Conservation (phyloP, 2,888 invertebrate species). For the Ennomos quercinarius region DNA sequence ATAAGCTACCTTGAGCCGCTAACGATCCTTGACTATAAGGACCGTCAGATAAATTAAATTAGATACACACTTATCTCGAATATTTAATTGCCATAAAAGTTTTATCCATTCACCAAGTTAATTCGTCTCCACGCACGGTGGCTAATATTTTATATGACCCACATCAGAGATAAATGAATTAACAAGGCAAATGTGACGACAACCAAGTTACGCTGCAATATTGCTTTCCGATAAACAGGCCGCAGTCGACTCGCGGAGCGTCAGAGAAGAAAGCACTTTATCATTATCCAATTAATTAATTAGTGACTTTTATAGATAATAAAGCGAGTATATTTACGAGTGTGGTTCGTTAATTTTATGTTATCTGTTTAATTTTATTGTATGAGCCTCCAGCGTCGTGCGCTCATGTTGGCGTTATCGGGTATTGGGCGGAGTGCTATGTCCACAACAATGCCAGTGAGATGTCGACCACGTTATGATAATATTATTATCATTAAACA, state of each 20-base stretch:
- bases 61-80: conserved; percentile 25
- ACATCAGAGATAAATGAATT: conserved; percentile 57
- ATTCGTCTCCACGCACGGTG: conserved; percentile 46
- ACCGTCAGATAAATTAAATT: conserved; percentile 24
- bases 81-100: conserved; percentile 29
- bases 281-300: conserved; percentile 84
- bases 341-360: conserved; percentile 78
- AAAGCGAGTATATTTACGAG: conserved; percentile 80
- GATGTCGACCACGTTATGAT: conserved; percentile 47
- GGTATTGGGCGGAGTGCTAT: conserved; percentile 46
- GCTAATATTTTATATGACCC: conserved; percentile 49
- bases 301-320: conserved; percentile 83
- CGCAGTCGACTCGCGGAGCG: conserved; percentile 48
- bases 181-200: conserved; percentile 63
- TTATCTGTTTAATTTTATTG: conserved; percentile 74
- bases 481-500: conserved; percentile 46
- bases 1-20: conserved; percentile 45
- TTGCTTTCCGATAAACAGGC: conserved; percentile 54
- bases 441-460: conserved; percentile 49
- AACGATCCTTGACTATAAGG: conserved; percentile 30
- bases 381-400: conserved; percentile 62
- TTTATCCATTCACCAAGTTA: conserved; percentile 51
- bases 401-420: conserved; percentile 50
- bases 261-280: conserved; percentile 69
- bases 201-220: conserved; percentile 64